These are phyloP conservation scores for Scylla paramamosain DNA, from an alignment of 1,140 invertebrate genomes.

Conservation along the genomic window DNA sequence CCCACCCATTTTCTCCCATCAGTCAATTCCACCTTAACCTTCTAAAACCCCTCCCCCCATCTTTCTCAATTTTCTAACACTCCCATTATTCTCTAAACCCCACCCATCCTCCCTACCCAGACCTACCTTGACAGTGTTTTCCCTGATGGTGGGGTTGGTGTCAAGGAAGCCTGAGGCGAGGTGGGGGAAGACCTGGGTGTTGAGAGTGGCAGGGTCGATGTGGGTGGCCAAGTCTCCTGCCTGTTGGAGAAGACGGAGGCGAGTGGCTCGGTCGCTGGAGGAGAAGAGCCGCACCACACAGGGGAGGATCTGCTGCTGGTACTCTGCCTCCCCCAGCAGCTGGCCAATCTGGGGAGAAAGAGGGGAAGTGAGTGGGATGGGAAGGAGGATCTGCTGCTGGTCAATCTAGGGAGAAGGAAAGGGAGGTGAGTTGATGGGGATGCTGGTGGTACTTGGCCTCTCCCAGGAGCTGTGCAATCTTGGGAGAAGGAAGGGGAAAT, in stretches of 20 bases:
- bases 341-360: conserved; percentile 87
- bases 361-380: neutral
- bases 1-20: neutral
- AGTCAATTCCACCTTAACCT: neutral
- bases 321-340: conserved; percentile 92
- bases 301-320: conserved; percentile 97
- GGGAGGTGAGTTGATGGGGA: neutral
- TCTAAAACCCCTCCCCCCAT: neutral
- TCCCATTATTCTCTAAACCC: neutral
- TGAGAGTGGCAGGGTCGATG: conserved; percentile 85
- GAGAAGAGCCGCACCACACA: conserved; percentile 98
- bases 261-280: conserved; percentile 96
- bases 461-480: no score
- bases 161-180: conserved; percentile 96
- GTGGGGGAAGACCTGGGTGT: conserved; percentile 92
- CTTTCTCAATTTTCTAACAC: neutral
- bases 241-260: conserved; percentile 95
- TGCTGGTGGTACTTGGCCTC: no score
- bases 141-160: conserved; percentile 96
- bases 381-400: neutral
- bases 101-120: neutral
- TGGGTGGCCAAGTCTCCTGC: conserved; percentile 87
- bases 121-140: conserved; percentile 90
- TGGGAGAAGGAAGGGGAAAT: neutral
- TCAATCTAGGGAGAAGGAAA: neutral